Evolutionary conservation across 2,797 vertebrate genomes (phyloP).

Genomic region (Chrosomus eos): DNA sequence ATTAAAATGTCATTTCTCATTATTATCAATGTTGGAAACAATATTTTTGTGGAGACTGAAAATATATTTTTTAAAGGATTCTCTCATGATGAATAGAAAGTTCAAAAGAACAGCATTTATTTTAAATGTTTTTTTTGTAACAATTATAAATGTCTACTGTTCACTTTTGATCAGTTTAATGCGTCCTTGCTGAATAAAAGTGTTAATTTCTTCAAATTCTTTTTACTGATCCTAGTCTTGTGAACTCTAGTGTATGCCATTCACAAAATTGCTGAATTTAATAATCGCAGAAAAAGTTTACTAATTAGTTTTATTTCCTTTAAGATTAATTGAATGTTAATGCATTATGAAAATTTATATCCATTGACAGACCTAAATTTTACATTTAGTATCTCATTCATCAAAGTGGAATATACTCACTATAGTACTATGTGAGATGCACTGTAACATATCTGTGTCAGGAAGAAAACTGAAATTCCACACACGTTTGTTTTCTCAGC

Average conservation of each 20-base stretch:
- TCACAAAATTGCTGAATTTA: neutral
- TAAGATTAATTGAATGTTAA: neutral
- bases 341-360: neutral
- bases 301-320: neutral
- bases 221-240: neutral
- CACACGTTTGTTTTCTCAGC: neutral
- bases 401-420: neutral
- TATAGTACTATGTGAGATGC: neutral
- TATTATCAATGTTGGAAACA: neutral
- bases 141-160: neutral
- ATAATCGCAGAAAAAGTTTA: neutral
- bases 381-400: neutral
- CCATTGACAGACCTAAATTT: neutral
- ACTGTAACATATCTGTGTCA: slow-evolving; percentile 3
- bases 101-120: neutral
- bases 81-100: neutral
- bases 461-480: slow-evolving; percentile 22
- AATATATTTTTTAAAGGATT: no score
- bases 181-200: neutral
- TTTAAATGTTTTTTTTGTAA: no score
- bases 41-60: no score
- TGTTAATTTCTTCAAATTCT: neutral
- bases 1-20: neutral
- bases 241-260: neutral
- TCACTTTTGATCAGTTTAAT: neutral